Base-by-base conservation (phyloP, 2,797 vertebrate species). In the Tolypeutes matacus region DNA sequence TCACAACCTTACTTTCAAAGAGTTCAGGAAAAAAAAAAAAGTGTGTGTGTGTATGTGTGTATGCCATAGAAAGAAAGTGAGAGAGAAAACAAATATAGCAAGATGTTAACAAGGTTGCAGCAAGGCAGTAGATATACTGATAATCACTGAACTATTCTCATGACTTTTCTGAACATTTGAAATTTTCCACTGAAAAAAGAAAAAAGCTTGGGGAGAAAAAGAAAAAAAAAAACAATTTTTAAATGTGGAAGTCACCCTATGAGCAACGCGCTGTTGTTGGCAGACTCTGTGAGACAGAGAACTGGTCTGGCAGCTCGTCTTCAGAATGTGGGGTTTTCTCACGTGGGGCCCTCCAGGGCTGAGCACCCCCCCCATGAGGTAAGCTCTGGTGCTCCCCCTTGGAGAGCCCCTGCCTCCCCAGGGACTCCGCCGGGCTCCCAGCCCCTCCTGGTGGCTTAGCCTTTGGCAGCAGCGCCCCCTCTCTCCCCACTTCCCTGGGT, bases 331-430 rank as follows among this genome's bases (percentile, higher is more conserved):
- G 96, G 85, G 58, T 53, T 97, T 96, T 94, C 95, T 96, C 46
- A 78, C 15, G 1, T 3, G 42, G 77, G 83, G 81, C 70, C 65
- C 25, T 64, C 78, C 53, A 58, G 39, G 77, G 20, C 27, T 0
- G 15, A 86, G 83, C n/a, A n/a, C n/a, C 2, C 65, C 60, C 29
- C 80, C 60, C 36, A 23, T 7, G 27, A 36, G 39, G 20, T 64
- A 56, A 51, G 36, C 75, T 34, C 51, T 42, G 69, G 95, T 85
- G 85, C 65, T 81, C 27, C 84, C 95, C 90, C 62, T 11, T 81
- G 91, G 90, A 96, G 84, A 96, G 34, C 69, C 85, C 94, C 94
- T 85, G 70, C 17, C 2, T 76, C 86, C 83, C 93, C 69, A 64
- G 93, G 34, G 93, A 75, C 29, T 85, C 13, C 2, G 11, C 58